Conservation (phyloP, 1,140 invertebrate species). For the Macrostomum lignano region DNA sequence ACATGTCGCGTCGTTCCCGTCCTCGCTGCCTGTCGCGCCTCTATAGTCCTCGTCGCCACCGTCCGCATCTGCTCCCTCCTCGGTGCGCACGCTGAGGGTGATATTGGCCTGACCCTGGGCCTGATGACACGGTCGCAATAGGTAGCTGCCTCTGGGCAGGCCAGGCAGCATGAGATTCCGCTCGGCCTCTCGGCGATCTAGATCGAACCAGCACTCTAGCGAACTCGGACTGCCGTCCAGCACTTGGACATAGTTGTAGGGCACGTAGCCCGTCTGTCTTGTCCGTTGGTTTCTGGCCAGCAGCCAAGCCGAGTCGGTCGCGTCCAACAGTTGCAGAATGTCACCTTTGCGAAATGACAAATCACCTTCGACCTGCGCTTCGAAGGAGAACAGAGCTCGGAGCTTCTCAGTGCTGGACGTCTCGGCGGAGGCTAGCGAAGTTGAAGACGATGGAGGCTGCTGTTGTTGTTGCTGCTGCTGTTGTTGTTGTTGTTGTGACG, state of each 20-base stretch:
- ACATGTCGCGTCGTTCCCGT: too few relatives aligned
- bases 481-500: too few relatives aligned
- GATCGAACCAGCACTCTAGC: constrained; percentile 7
- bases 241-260: constrained; percentile 23
- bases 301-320: constrained; percentile 14
- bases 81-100: too few relatives aligned
- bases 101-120: too few relatives aligned
- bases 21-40: too few relatives aligned
- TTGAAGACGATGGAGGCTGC: too few relatives aligned
- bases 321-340: constrained; percentile 3
- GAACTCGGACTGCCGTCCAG: constrained; percentile 11
- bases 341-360: constrained; percentile 7
- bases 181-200: constrained; percentile 6
- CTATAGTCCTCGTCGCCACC: too few relatives aligned
- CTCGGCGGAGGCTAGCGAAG: too few relatives aligned
- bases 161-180: constrained; percentile 6
- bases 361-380: constrained; percentile 6
- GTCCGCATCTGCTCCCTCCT: too few relatives aligned
- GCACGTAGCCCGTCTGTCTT: constrained; percentile 19
- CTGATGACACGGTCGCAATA: constrained; percentile 44
- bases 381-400: constrained; percentile 6
- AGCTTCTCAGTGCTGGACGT: too few relatives aligned
- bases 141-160: constrained; percentile 9
- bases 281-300: constrained; percentile 15
- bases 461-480: too few relatives aligned